Conservation (phyloP, 2,113 vertebrate species). For the Nannobrachium achirus region DNA sequence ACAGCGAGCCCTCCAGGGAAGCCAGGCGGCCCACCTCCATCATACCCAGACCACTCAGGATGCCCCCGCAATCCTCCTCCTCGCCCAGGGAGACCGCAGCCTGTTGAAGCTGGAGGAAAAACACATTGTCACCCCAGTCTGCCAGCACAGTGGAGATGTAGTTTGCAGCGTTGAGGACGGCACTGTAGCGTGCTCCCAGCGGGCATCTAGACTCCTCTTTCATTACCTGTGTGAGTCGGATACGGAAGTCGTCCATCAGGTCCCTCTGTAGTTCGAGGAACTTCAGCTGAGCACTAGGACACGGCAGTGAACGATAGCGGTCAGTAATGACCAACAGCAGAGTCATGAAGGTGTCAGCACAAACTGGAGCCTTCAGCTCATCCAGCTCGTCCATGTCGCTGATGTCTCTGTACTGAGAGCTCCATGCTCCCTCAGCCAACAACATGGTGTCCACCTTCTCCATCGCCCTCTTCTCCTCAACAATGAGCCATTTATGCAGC, state of each 20-base stretch:
- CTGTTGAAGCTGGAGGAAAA: slow-evolving; percentile 96
- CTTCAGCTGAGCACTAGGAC: slow-evolving; percentile 87
- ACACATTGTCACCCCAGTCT: slow-evolving; percentile 97
- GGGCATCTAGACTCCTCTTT: slow-evolving; percentile 93
- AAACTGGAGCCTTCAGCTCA: slow-evolving; percentile 95
- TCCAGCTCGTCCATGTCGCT: slow-evolving; percentile 83
- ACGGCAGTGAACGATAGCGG: slow-evolving; percentile 91
- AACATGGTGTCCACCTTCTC: slow-evolving; percentile 98
- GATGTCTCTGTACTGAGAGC: slow-evolving; percentile 96
- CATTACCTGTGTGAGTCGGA: slow-evolving; percentile 97
- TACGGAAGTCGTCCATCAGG: slow-evolving; percentile 95
- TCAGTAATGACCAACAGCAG: slow-evolving; percentile 96
- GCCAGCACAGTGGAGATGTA: slow-evolving; percentile 91
- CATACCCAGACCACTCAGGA: slow-evolving; percentile 75
- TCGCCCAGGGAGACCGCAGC: slow-evolving; percentile 84
- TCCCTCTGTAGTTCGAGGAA: slow-evolving; percentile 95
- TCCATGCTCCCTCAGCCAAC: slow-evolving; percentile 92
- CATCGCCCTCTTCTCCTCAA: slow-evolving; percentile 97
- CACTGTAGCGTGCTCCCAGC: slow-evolving; percentile 90
- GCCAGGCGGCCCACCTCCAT: slow-evolving; percentile 91
- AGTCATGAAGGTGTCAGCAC: slow-evolving; percentile 97
- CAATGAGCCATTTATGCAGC: slow-evolving; percentile 94
- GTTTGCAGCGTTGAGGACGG: slow-evolving; percentile 95
- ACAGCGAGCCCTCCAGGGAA: slow-evolving; percentile 94
- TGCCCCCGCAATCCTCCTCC: slow-evolving; percentile 49